A percentile compares a stretch with the other conserved stretches of the same genome.
Evolutionary conservation across 2,113 vertebrate species (phyloP).

Genomic region (Pseudorhombus dupliciocellatus): DNA sequence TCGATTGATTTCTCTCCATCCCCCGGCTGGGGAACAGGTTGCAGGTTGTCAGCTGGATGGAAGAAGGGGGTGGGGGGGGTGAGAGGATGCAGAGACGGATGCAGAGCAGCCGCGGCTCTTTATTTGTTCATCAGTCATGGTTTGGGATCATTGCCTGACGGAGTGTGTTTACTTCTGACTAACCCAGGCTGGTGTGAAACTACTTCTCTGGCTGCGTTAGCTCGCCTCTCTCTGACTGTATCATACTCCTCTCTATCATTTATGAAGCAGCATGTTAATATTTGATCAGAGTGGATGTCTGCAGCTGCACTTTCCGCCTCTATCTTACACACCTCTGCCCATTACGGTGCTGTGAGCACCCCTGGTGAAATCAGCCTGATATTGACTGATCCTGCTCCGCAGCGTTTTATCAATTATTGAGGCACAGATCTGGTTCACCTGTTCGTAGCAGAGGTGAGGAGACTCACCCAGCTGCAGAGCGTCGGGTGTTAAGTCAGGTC

Average conservation of each 20-base stretch:
- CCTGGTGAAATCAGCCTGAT: slow-evolving; percentile 6
- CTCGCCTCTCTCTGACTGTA: slow-evolving; percentile 36
- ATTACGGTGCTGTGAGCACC: slow-evolving; percentile 14
- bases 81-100: slow-evolving; percentile 28
- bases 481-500: slow-evolving; percentile 54
- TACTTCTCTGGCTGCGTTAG: slow-evolving; percentile 15
- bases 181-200: slow-evolving; percentile 21
- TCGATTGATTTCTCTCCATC: slow-evolving; percentile 32
- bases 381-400: slow-evolving; percentile 31
- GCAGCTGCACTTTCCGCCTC: slow-evolving; percentile 59
- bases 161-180: slow-evolving; percentile 37
- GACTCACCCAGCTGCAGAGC: slow-evolving; percentile 46
- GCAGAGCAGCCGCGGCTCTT: slow-evolving; percentile 35
- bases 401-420: slow-evolving; percentile 58
- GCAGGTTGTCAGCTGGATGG: slow-evolving; percentile 32
- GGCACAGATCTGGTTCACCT: slow-evolving; percentile 41
- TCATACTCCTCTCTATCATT: slow-evolving; percentile 62
- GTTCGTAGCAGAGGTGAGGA: slow-evolving; percentile 29
- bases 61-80: slow-evolving; percentile 14
- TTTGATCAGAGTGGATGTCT: slow-evolving; percentile 70
- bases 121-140: slow-evolving; percentile 47
- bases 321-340: slow-evolving; percentile 50
- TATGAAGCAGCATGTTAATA: slow-evolving; percentile 72
- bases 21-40: slow-evolving; percentile 67
- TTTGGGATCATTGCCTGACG: slow-evolving; percentile 34